Percentiles rank a stretch among this genome's conserved stretches.
Conservation (phyloP, 2,888 invertebrate species). For the Seira ritae region DNA sequence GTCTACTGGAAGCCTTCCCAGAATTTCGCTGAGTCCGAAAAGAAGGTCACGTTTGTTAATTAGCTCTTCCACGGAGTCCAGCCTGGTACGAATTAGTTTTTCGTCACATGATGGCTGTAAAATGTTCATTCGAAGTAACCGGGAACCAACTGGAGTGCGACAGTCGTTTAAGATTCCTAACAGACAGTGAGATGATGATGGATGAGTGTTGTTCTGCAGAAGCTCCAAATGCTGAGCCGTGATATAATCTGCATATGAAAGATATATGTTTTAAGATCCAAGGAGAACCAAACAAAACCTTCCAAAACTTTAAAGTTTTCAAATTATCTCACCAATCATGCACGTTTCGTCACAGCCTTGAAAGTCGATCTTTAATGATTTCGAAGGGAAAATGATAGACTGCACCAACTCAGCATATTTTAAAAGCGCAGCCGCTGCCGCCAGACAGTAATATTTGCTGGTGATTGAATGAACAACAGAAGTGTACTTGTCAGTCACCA, state of each 20-base stretch:
- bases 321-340: conserved; percentile 83
- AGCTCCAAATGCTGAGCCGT: conserved; percentile 87
- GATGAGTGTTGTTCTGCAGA: conserved; percentile 73
- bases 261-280: neutral
- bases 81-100: conserved; percentile 82
- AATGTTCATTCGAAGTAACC: conserved; percentile 87
- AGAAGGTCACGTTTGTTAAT: conserved; percentile 82
- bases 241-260: conserved; percentile 82
- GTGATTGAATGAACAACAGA: conserved; percentile 82
- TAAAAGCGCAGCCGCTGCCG: conserved; percentile 89
- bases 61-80: conserved; percentile 87
- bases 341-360: conserved; percentile 88
- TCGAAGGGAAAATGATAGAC: conserved; percentile 84
- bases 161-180: conserved; percentile 84
- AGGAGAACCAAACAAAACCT: no score
- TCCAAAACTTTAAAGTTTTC: neutral
- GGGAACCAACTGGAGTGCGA: conserved; percentile 84
- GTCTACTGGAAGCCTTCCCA: conserved; percentile 82
- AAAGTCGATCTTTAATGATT: conserved; percentile 88
- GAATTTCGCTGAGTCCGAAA: conserved; percentile 81
- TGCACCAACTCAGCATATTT: conserved; percentile 90
- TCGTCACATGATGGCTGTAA: conserved; percentile 86
- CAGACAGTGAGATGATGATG: conserved; percentile 78
- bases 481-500: conserved; percentile 84
- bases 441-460: conserved; percentile 89